phyloP scores from a whole-genome alignment of 1,140 invertebrate genomes.

The Dreissena polymorpha region DNA sequence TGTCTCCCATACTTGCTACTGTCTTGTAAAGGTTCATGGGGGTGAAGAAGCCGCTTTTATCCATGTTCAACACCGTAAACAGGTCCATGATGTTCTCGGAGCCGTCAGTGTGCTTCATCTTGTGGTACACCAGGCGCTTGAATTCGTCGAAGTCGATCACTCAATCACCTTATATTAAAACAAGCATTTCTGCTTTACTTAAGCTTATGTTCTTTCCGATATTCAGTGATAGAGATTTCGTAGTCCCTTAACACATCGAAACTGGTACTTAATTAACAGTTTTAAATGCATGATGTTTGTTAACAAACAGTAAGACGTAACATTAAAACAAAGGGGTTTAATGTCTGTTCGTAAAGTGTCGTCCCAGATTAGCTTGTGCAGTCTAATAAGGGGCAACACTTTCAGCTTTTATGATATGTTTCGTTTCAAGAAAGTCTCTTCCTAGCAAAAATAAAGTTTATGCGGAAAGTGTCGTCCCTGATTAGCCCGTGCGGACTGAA shows the following conservation, averaged over 20 bases:
- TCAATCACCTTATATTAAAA: conserved; percentile 23
- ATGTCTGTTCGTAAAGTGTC: no score
- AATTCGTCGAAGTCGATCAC: conserved; percentile 39
- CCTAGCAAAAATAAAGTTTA: no score
- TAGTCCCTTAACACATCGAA: background rate
- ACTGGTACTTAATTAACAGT: background rate
- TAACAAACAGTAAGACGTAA: background rate
- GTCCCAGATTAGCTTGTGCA: no score
- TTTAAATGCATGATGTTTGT: background rate
- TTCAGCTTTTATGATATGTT: no score
- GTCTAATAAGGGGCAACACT: no score
- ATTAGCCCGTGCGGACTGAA: no score
- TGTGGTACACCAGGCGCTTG: conserved; percentile 21
- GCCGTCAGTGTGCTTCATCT: conserved; percentile 36
- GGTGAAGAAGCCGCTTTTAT: conserved; percentile 17
- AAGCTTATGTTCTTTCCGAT: background rate
- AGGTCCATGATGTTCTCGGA: conserved; percentile 23
- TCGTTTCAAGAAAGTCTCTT: no score
- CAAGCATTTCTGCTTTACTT: background rate
- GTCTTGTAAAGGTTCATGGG: conserved; percentile 1
- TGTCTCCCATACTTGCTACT: conserved; percentile 7
- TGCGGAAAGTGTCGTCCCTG: no score
- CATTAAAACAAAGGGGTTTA: no score
- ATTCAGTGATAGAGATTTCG: background rate
- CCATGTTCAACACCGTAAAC: conserved; percentile 9